Percentiles rank a stretch among this genome's conserved stretches.
phyloP scores from a whole-genome alignment of 1,140 invertebrate species.

The Drosophila bocqueti region DNA sequence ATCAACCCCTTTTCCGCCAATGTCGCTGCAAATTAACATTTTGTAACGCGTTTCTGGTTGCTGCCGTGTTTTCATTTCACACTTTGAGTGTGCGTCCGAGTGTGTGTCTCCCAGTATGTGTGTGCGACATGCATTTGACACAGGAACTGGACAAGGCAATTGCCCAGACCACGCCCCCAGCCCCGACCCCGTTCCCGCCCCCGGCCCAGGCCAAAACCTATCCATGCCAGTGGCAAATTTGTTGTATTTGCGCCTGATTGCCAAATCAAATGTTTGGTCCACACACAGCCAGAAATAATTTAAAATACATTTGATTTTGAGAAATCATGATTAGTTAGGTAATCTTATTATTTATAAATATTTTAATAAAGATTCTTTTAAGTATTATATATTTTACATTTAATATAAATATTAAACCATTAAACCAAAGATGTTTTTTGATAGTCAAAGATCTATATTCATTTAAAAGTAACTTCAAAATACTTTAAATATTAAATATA shows the following conservation, averaged over 20 bases:
- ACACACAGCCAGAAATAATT: conserved; percentile 13
- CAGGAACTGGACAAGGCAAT: conserved; percentile 49
- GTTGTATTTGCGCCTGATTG: conserved; percentile 78
- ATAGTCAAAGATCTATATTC: too few species aligned
- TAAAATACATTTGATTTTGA: too few species aligned
- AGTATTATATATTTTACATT: too few species aligned
- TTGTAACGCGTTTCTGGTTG: conserved; percentile 71
- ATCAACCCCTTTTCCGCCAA: conserved; percentile 11
- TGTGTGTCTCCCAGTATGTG: conserved; percentile 24
- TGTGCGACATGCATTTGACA: conserved; percentile 65
- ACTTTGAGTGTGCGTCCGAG: conserved; percentile 37
- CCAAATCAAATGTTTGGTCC: conserved; percentile 75
- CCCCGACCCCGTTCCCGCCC: background rate
- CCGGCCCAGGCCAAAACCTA: too few species aligned
- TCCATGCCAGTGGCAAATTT: conserved; percentile 60
- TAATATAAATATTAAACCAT: background rate
- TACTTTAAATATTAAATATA: too few species aligned
- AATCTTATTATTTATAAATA: too few species aligned
- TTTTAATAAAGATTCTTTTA: too few species aligned
- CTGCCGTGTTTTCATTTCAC: conserved; percentile 69
- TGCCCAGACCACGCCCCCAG: conserved; percentile 28
- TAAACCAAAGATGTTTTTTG: too few species aligned
- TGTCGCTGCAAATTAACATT: conserved; percentile 76
- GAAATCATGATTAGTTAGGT: too few species aligned
- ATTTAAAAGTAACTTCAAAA: too few species aligned